phyloP scores from a whole-genome alignment of 2,888 invertebrate genomes.

The Formica aserva region DNA sequence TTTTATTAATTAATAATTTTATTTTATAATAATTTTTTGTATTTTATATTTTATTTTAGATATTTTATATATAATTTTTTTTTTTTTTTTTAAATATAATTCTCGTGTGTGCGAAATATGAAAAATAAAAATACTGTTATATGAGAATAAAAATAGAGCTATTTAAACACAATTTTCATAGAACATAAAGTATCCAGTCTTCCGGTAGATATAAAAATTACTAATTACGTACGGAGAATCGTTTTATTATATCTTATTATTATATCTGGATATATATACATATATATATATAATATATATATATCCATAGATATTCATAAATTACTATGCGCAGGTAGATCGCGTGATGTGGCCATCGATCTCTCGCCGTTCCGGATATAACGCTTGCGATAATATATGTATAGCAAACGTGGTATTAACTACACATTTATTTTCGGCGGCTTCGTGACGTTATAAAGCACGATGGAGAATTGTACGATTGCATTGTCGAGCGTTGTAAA shows the following conservation, averaged over 20 bases:
- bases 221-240: no score
- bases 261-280: no score
- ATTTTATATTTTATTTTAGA: neutral
- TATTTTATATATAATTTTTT: neutral
- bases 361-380: constrained; percentile 2
- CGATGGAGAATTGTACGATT: neutral
- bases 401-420: neutral
- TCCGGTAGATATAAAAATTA: neutral
- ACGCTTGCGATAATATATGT: neutral
- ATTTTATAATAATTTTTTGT: no score
- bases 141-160: neutral
- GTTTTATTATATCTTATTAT: no score
- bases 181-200: neutral
- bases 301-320: neutral
- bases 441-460: constrained; percentile 14
- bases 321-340: neutral
- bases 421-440: constrained; percentile 5
- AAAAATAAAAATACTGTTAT: no score
- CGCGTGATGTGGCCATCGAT: constrained; percentile 32
- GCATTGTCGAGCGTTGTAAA: neutral
- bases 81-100: neutral
- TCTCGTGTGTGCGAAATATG: no score
- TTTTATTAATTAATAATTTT: no score
- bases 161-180: neutral
- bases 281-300: neutral